A percentile compares a stretch with the other conserved stretches of the same genome.
These are phyloP conservation scores for Nymphicus hollandicus DNA, from an alignment of 2,113 vertebrate genomes.

Conservation along the genomic window DNA sequence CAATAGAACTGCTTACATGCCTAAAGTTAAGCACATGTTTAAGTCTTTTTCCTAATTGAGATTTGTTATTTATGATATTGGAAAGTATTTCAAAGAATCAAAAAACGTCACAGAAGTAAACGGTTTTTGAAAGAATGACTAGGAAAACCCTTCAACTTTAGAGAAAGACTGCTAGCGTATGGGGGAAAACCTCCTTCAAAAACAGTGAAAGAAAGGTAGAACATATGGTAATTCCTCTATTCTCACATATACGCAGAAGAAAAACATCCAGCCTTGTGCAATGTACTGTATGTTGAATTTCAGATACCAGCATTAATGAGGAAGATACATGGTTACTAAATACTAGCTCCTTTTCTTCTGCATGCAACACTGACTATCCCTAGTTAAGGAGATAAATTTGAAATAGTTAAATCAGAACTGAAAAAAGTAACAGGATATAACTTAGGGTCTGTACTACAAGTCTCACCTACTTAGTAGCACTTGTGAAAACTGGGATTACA, in stretches of 20 bases:
- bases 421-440: not conserved
- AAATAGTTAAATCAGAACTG: not conserved
- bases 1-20: not conserved
- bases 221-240: not conserved
- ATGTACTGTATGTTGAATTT: not conserved
- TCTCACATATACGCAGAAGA: not conserved
- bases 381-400: not conserved
- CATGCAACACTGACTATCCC: not conserved
- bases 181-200: not conserved
- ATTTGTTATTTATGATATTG: conserved; percentile 50
- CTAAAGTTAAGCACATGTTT: not conserved
- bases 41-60: not conserved
- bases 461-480: not conserved
- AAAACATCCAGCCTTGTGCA: not conserved
- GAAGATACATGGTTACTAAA: not conserved
- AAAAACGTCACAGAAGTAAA: not conserved
- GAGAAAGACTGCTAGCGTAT: not conserved
- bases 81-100: conserved; percentile 47
- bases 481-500: not conserved
- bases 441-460: not conserved
- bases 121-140: not conserved
- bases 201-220: not conserved
- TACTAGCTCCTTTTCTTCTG: not conserved
- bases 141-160: not conserved
- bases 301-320: not conserved